Percentiles rank a stretch among this genome's conserved stretches.
Conservation (phyloP, 1,140 invertebrate genomes). For the Drosophila pseudoananassae region DNA sequence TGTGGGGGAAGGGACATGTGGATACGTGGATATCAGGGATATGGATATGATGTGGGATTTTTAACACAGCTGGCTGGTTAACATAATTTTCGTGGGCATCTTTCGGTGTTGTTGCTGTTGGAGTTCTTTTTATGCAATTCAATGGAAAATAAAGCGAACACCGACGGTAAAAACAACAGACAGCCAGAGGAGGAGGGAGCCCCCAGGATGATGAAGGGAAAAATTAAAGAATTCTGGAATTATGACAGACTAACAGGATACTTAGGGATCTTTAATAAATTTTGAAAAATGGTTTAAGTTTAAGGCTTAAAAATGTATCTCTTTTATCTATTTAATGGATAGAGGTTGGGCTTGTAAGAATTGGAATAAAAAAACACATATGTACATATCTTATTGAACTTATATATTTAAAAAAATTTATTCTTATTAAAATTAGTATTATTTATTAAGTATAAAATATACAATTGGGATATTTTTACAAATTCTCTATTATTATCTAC, state of each 20-base stretch:
- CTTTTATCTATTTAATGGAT: too few relatives aligned
- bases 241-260: slow-evolving; percentile 1
- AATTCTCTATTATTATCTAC: too few relatives aligned
- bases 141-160: slow-evolving; percentile 45
- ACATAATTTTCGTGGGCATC: slow-evolving; percentile 82
- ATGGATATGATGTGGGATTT: slow-evolving; percentile 62
- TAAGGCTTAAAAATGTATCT: too few relatives aligned
- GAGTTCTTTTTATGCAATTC: slow-evolving; percentile 30
- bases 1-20: background rate
- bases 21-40: background rate
- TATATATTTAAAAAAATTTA: too few relatives aligned
- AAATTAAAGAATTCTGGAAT: background rate
- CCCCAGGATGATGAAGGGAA: slow-evolving; percentile 1
- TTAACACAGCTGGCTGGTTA: slow-evolving; percentile 75
- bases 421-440: too few relatives aligned
- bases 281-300: background rate
- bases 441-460: too few relatives aligned
- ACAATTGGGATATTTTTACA: too few relatives aligned
- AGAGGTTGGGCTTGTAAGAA: too few relatives aligned
- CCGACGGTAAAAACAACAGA: slow-evolving; percentile 51
- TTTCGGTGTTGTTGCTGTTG: slow-evolving; percentile 13
- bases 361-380: too few relatives aligned
- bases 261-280: background rate
- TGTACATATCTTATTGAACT: too few relatives aligned
- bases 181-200: slow-evolving; percentile 18